A percentile compares a stretch with the other conserved stretches of the same genome.
Conservation (phyloP, 2,888 invertebrate genomes). For the Scaptomyza flava region DNA sequence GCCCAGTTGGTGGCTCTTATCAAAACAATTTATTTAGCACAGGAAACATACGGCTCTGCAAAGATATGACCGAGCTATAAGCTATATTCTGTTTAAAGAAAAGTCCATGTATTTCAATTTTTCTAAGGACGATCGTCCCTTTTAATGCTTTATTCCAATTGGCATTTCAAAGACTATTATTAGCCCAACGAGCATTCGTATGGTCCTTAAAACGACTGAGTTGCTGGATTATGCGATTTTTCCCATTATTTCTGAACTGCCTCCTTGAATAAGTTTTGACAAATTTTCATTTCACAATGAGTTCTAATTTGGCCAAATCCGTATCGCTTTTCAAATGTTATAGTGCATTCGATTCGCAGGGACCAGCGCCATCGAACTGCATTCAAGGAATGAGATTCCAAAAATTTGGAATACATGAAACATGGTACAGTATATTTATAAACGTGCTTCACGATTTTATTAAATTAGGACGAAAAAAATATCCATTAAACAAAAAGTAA, state of each 20-base stretch:
- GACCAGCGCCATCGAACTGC: neutral
- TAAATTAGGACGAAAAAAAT: constrained; percentile 45
- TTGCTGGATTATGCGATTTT: too few relatives aligned
- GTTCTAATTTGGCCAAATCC: too few relatives aligned
- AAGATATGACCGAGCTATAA: neutral
- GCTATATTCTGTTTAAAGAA: neutral
- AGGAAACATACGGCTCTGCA: neutral
- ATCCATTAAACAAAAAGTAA: constrained; percentile 10
- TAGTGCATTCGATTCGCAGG: neutral
- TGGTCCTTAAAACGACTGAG: too few relatives aligned
- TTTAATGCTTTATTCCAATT: neutral
- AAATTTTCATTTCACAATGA: too few relatives aligned
- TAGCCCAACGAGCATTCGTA: too few relatives aligned
- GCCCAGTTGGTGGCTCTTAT: too few relatives aligned
- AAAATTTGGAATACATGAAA: neutral
- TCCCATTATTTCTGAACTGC: too few relatives aligned
- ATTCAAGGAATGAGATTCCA: neutral
- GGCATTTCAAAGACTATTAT: neutral
- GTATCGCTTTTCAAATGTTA: neutral
- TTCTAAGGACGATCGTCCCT: neutral
- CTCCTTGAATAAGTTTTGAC: too few relatives aligned
- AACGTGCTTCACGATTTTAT: constrained; percentile 36
- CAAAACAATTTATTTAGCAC: too few relatives aligned
- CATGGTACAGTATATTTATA: neutral
- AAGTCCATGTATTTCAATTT: neutral